Conservation (phyloP, 2,113 vertebrate genomes). For the Herpailurus yagouaroundi region DNA sequence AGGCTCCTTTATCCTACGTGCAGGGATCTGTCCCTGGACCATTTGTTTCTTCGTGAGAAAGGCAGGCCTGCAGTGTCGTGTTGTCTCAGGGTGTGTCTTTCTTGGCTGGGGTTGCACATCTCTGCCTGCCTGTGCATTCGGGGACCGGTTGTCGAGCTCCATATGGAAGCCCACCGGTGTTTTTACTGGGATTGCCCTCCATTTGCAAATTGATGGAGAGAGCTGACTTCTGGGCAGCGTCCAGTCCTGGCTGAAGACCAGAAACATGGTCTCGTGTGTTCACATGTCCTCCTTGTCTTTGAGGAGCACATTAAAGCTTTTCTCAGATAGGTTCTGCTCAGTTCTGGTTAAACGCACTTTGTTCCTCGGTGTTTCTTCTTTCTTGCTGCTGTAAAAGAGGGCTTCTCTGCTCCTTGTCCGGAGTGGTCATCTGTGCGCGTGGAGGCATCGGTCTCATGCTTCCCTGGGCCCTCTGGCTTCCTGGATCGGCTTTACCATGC, state of each 20-base stretch:
- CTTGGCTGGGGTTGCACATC: not conserved
- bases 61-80: not conserved
- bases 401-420: not conserved
- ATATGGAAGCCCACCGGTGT: fast-evolving
- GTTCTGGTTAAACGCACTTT: not conserved
- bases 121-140: too few species aligned
- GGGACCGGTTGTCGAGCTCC: not conserved
- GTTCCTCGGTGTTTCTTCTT: not conserved
- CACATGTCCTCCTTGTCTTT: not conserved
- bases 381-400: not conserved
- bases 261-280: not conserved
- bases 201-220: not conserved
- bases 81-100: not conserved
- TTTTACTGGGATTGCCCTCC: not conserved
- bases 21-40: not conserved
- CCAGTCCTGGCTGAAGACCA: not conserved
- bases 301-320: not conserved
- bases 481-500: not conserved
- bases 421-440: fast-evolving
- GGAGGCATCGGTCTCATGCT: not conserved
- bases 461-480: not conserved
- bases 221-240: too few species aligned
- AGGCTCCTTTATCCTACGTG: not conserved
- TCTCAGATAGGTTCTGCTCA: not conserved
- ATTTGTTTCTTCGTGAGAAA: not conserved